Percentiles rank a stretch among this genome's conserved stretches.
phyloP scores from a whole-genome alignment of 2,797 vertebrate genomes.

The Chromobotia macracanthus region DNA sequence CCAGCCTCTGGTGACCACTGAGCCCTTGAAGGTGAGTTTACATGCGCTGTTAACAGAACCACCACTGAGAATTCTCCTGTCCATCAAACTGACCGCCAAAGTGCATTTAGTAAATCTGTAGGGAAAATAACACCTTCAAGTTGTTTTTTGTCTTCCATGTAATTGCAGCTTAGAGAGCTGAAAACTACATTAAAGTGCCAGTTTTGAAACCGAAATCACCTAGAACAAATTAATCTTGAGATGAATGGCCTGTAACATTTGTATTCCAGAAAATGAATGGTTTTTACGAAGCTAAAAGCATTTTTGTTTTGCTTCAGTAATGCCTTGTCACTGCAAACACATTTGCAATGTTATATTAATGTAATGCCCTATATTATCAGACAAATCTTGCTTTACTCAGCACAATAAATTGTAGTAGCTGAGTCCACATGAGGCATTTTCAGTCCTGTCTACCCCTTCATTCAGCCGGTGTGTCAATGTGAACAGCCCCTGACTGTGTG shows the following conservation, averaged over 20 bases:
- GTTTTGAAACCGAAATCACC: slow-evolving; percentile 13
- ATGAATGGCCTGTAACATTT: slow-evolving; percentile 19
- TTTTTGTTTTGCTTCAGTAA: slow-evolving; percentile 44
- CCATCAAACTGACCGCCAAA: slow-evolving; percentile 9
- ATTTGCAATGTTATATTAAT: slow-evolving; percentile 8
- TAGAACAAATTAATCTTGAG: slow-evolving; percentile 12
- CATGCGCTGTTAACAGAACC: not conserved
- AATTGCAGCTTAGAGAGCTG: slow-evolving; percentile 24
- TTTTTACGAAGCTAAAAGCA: slow-evolving; percentile 33
- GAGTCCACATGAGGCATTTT: not conserved
- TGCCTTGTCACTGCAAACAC: slow-evolving; percentile 39
- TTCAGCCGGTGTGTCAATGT: not conserved
- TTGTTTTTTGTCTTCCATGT: slow-evolving; percentile 22
- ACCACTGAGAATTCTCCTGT: not conserved
- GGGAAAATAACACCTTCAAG: slow-evolving; percentile 14
- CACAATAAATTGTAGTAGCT: not conserved
- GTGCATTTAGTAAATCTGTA: not conserved
- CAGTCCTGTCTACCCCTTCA: not conserved
- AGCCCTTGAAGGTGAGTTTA: slow-evolving; percentile 85
- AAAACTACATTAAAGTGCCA: slow-evolving; percentile 33
- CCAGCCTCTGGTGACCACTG: slow-evolving; percentile 91
- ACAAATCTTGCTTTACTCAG: not conserved
- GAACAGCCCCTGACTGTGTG: not conserved
- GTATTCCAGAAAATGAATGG: slow-evolving; percentile 15
- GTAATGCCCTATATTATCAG: not conserved